These are phyloP conservation scores for Eleginops maclovinus DNA, from an alignment of 2,113 vertebrate genomes.

Conservation along the genomic window DNA sequence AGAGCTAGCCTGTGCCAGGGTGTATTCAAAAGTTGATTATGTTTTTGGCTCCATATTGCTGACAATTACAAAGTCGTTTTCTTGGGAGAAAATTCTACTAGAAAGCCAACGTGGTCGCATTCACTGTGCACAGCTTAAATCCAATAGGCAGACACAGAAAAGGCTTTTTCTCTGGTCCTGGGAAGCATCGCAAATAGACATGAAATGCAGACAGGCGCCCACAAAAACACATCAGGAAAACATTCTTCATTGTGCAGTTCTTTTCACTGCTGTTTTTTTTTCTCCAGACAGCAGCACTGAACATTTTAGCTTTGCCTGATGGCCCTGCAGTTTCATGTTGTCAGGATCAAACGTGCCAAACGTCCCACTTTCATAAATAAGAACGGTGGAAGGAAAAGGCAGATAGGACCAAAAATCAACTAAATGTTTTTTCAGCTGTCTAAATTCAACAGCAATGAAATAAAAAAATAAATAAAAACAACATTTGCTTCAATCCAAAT, in stretches of 20 bases:
- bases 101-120: slow-evolving; percentile 46
- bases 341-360: slow-evolving; percentile 54
- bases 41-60: slow-evolving; percentile 61
- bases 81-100: slow-evolving; percentile 54
- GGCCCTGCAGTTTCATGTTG: slow-evolving; percentile 55
- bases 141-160: slow-evolving; percentile 40
- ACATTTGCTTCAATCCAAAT: slow-evolving; percentile 29
- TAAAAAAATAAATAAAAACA: neutral
- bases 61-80: slow-evolving; percentile 69
- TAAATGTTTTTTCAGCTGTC: slow-evolving; percentile 21
- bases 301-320: slow-evolving; percentile 50
- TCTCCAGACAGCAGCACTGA: slow-evolving; percentile 39
- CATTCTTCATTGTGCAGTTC: slow-evolving; percentile 54
- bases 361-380: slow-evolving; percentile 44
- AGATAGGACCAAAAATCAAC: slow-evolving; percentile 19
- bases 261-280: slow-evolving; percentile 50
- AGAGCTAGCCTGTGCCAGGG: slow-evolving; percentile 33
- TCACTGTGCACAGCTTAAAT: slow-evolving; percentile 41
- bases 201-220: slow-evolving; percentile 39
- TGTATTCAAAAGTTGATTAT: slow-evolving; percentile 69
- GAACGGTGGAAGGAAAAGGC: slow-evolving; percentile 40
- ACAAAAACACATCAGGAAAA: slow-evolving; percentile 59
- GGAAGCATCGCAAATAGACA: slow-evolving; percentile 47
- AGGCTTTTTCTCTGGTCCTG: slow-evolving; percentile 19
- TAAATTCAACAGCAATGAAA: slow-evolving; percentile 19